Conservation (phyloP, 2,797 vertebrate genomes). For the Halcyon badia region DNA sequence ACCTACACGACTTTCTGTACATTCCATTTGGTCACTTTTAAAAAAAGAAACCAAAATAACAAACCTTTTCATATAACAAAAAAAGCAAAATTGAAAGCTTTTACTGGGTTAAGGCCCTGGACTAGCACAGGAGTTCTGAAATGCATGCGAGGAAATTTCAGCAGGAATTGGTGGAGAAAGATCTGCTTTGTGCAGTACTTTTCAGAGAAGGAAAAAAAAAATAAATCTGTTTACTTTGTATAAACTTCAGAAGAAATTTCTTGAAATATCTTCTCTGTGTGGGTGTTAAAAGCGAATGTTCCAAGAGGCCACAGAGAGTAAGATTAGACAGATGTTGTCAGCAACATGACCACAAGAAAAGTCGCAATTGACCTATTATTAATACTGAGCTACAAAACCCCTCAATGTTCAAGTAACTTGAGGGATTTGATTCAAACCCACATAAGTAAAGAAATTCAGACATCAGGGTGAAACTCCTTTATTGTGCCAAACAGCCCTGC, state of each 20-base stretch:
- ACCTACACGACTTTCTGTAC: neutral
- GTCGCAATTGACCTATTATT: slow-evolving; percentile 79
- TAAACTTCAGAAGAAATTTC: slow-evolving; percentile 87
- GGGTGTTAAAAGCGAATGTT: slow-evolving; percentile 87
- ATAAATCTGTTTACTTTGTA: slow-evolving; percentile 86
- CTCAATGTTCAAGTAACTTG: neutral
- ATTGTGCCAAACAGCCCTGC: slow-evolving; percentile 13
- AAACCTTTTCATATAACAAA: neutral
- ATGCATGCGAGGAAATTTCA: slow-evolving; percentile 9
- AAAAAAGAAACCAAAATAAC: neutral
- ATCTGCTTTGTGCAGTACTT: slow-evolving; percentile 62
- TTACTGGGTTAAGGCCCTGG: neutral
- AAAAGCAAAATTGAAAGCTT: neutral
- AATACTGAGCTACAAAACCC: slow-evolving; percentile 30
- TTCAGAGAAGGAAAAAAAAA: slow-evolving; percentile 16
- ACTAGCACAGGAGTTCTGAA: neutral
- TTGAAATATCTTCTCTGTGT: slow-evolving; percentile 86
- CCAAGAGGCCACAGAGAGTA: slow-evolving; percentile 86
- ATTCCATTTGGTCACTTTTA: neutral
- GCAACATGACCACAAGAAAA: slow-evolving; percentile 84
- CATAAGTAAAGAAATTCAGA: slow-evolving; percentile 52
- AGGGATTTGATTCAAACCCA: slow-evolving; percentile 49
- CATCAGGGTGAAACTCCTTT: slow-evolving; percentile 16
- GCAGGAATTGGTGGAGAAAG: slow-evolving; percentile 44
- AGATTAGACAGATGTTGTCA: slow-evolving; percentile 86